phyloP scores from a whole-genome alignment of 2,797 vertebrate genomes.

The Tokudaia muenninki region DNA sequence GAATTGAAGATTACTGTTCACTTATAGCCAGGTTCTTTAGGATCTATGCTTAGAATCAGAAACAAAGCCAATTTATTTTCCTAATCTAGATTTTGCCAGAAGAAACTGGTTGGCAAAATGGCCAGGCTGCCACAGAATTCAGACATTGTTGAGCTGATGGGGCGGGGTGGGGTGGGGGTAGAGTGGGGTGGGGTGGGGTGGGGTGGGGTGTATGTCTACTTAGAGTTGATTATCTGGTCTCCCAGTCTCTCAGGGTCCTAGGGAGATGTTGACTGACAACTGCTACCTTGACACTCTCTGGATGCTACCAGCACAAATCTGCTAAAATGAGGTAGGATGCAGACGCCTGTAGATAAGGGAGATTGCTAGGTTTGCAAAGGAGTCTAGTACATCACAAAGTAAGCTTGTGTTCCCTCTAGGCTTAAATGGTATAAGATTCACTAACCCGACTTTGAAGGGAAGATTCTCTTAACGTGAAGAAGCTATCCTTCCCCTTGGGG shows the following conservation, averaged over 20 bases:
- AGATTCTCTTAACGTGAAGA: slow-evolving; percentile 35
- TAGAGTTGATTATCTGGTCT: not conserved
- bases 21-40: not conserved
- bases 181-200: too few species aligned
- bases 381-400: not conserved
- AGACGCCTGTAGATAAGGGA: not conserved
- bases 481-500: rapidly evolving
- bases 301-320: not conserved
- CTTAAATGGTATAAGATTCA: not conserved
- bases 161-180: not conserved
- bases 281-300: slow-evolving; percentile 12
- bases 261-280: slow-evolving; percentile 32
- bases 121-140: not conserved
- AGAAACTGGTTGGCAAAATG: slow-evolving; percentile 12
- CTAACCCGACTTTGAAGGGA: not conserved
- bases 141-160: not conserved
- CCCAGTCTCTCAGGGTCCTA: not conserved
- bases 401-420: not conserved
- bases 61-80: slow-evolving; percentile 2
- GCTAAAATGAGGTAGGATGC: slow-evolving; percentile 27
- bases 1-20: slow-evolving; percentile 24
- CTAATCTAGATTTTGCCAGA: slow-evolving; percentile 42
- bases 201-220: not conserved
- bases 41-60: not conserved
- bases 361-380: slow-evolving; percentile 37